Percentiles rank a stretch among this genome's conserved stretches.
These are phyloP conservation scores for Acropternis orthonyx DNA, from an alignment of 2,797 vertebrate genomes.

Conservation along the genomic window DNA sequence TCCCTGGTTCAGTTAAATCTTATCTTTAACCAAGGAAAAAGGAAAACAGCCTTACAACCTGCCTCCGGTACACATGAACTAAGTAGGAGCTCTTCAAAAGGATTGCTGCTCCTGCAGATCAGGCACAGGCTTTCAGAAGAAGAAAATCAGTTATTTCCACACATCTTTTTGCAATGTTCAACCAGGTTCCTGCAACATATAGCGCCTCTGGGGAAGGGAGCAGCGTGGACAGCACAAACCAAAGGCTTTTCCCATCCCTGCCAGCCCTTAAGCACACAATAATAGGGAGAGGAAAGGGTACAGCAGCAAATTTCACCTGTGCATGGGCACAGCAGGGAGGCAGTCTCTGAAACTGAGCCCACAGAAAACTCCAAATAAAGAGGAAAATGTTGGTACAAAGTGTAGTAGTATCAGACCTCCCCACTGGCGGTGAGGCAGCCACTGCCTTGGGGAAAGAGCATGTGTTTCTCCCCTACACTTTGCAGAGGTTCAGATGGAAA, in stretches of 20 bases:
- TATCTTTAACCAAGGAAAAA: not conserved
- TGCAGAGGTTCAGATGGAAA: not conserved
- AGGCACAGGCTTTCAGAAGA: not conserved
- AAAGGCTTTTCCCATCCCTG: not conserved
- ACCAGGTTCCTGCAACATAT: rapidly evolving
- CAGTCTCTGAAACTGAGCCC: not conserved
- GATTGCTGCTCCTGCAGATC: not conserved
- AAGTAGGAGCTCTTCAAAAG: not conserved
- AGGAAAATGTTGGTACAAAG: not conserved
- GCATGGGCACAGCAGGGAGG: not conserved
- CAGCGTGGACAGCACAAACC: not conserved
- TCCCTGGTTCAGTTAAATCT: not conserved
- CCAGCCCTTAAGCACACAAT: not conserved
- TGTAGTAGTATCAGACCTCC: not conserved
- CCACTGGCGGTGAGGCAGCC: not conserved
- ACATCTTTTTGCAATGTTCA: not conserved
- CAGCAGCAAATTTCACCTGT: not conserved
- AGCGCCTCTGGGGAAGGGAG: not conserved
- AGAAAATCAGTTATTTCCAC: not conserved
- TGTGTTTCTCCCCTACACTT: not conserved
- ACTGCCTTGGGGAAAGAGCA: not conserved
- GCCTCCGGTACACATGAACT: not conserved
- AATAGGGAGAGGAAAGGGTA: not conserved
- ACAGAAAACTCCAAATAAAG: not conserved
- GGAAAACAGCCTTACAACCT: not conserved